phyloP scores from a whole-genome alignment of 2,888 invertebrate species.

The Aphodius granarius region DNA sequence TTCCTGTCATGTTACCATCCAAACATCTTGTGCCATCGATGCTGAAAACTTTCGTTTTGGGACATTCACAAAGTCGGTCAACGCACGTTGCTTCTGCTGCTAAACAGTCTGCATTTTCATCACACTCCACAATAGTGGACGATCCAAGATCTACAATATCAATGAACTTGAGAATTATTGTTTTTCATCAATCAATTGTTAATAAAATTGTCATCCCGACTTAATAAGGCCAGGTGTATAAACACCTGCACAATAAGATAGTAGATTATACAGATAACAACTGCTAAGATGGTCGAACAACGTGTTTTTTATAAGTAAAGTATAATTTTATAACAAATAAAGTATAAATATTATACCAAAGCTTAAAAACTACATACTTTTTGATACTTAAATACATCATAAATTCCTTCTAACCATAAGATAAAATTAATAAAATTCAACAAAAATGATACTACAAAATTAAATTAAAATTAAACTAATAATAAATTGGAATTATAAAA shows the following conservation, averaged over 20 bases:
- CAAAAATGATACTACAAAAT: too few relatives aligned
- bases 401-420: too few relatives aligned
- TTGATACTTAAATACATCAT: too few relatives aligned
- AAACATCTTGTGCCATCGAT: conserved; percentile 17
- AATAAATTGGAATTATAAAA: too few relatives aligned
- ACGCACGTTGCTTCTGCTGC: conserved; percentile 17
- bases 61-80: conserved; percentile 19
- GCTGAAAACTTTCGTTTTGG: conserved; percentile 11
- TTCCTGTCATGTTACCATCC: conserved; percentile 15
- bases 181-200: background rate
- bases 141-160: conserved; percentile 13
- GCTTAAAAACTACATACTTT: too few relatives aligned
- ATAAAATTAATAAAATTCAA: too few relatives aligned
- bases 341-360: too few relatives aligned
- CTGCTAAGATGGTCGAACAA: background rate
- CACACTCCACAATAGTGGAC: conserved; percentile 14
- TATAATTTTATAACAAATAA: too few relatives aligned
- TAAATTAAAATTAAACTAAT: too few relatives aligned
- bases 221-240: background rate
- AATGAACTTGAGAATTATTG: too few relatives aligned
- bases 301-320: too few relatives aligned
- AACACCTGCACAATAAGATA: background rate
- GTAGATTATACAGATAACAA: background rate
- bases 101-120: conserved; percentile 16
- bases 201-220: background rate